Base-by-base conservation (phyloP, 2,113 vertebrate genomes). In the Zosterops borbonicus region DNA sequence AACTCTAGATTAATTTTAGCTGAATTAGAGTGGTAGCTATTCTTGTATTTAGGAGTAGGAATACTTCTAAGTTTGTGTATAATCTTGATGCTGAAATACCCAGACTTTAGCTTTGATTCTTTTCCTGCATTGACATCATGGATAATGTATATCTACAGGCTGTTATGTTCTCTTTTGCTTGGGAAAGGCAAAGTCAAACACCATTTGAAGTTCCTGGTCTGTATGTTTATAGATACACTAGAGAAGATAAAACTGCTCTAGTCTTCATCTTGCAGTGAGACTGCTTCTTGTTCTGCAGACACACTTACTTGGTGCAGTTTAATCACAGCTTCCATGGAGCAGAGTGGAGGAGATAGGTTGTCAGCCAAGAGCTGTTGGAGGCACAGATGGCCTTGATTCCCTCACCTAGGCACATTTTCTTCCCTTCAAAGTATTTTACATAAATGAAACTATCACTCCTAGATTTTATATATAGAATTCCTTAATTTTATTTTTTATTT, bases 371-470 rank as follows among this genome's bases (percentile, higher is more conserved):
- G 62, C 62, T 95, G 78, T 27, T 91, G 70, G 78, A 91, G 39
- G 25, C 91, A 59, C 89, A 95, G 91, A 91, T 94, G 93, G 93
- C 84, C 9, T 19, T 39, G 62, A 37, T 91, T 96, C 46, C 60
- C 65, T 84, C 77, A 84, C 73, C 93, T 84, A 91, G 80, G 78
- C 53, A 85, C n/a, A 73, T 91, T 89, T 94, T 82, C 31, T 89
- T 95, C 65, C 18, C 49, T 87, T 87, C 9, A 28, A 49, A 75
- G 46, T 76, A 27, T 53, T 91, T 92, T 89, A n/a, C 37, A 25
- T 78, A 87, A 83, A 39, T 68, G 23, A 76, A 92, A 39, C 41
- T 82, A 56, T 29, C 37, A 39, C 37, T 81, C 5, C 73, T 88
- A 76, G 33, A 25, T 79, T 82, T 39, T 80, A 44, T 6, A n/a